phyloP scores from a whole-genome alignment of 2,113 vertebrate genomes.

The Catharus bicknelli region DNA sequence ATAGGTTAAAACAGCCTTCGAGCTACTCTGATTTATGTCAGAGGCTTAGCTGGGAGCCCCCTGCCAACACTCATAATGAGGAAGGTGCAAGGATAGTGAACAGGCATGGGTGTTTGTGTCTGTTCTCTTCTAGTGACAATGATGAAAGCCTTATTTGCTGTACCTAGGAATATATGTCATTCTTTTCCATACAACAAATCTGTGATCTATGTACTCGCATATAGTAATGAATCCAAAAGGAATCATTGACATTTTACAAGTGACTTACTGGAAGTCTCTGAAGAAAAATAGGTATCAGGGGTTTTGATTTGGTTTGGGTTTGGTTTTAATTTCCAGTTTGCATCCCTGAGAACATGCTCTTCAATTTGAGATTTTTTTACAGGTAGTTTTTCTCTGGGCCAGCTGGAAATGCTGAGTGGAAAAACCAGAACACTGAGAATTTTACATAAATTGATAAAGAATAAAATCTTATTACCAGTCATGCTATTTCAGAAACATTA shows the following conservation, averaged over 20 bases:
- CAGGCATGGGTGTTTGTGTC: not conserved
- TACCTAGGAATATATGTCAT: not conserved
- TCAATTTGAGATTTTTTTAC: not conserved
- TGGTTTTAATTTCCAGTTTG: slow-evolving; percentile 15
- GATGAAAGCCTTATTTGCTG: slow-evolving; percentile 17
- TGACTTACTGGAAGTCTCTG: slow-evolving; percentile 31
- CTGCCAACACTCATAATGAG: not conserved
- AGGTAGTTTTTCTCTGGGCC: not conserved
- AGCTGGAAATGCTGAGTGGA: not conserved
- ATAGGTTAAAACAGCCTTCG: not conserved
- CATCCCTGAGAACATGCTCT: not conserved
- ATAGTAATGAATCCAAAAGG: slow-evolving; percentile 35
- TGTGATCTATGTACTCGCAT: slow-evolving; percentile 12
- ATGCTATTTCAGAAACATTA: slow-evolving; percentile 12
- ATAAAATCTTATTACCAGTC: not conserved
- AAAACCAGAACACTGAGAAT: slow-evolving; percentile 12
- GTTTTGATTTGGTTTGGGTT: not conserved
- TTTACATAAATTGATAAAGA: slow-evolving; percentile 2
- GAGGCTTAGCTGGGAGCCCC: not conserved
- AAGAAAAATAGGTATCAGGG: slow-evolving; percentile 17
- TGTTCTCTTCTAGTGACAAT: slow-evolving; percentile 11
- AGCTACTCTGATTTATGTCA: not conserved
- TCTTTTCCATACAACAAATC: slow-evolving; percentile 7
- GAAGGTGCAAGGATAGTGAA: not conserved
- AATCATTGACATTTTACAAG: slow-evolving; percentile 29